Base-by-base conservation (phyloP, 2,113 vertebrate genomes). In the Varanus salvator region DNA sequence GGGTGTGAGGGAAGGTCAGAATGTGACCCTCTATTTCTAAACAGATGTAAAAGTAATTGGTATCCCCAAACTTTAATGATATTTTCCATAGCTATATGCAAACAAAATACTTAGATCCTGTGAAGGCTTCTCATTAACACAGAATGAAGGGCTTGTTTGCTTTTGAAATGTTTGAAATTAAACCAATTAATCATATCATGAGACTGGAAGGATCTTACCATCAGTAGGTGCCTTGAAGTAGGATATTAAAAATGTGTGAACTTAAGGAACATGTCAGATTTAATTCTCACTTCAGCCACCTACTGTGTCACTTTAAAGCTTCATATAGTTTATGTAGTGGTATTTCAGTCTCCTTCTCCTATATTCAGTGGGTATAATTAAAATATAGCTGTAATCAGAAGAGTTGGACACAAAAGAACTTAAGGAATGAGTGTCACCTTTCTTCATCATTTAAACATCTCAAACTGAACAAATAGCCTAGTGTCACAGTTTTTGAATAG, bases 281-380 rank as follows among this genome's bases (percentile, higher is more conserved):
- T 94, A 95, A 96, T 95, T 97, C 91, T 95, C 95, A 90, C 94
- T 91, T 96, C 92, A 93, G 69, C 69, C 90, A 88, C 90, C 94
- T 94, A 92, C 80, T 27, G 91, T 60, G 91, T 86, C 83, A 93
- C 87, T 92, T 95, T 89, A 94, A 95, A 93, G 84, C 80, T 93
- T 84, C 87, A 19, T 38, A 57, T 48, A 82, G 50, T 90, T 57
- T 29, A 0, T 92, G 93, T 89, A 91, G 88, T 78, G 95, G 54
- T 90, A 84, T 91, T 89, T 91, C 54, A 89, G 34, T 85, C 76
- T 89, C 14, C 8, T 89, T 93, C 90, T 89, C 89, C 38, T 44
- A 74, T 84, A 91, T 80, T 92, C 85, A 72, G 60, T 31, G 50
- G 44, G 52, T 90, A 68, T 89, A 93, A 90, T 92, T 91, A 85